Evolutionary conservation across 2,888 invertebrate species (phyloP).

Genomic region (Halictus ligatus): DNA sequence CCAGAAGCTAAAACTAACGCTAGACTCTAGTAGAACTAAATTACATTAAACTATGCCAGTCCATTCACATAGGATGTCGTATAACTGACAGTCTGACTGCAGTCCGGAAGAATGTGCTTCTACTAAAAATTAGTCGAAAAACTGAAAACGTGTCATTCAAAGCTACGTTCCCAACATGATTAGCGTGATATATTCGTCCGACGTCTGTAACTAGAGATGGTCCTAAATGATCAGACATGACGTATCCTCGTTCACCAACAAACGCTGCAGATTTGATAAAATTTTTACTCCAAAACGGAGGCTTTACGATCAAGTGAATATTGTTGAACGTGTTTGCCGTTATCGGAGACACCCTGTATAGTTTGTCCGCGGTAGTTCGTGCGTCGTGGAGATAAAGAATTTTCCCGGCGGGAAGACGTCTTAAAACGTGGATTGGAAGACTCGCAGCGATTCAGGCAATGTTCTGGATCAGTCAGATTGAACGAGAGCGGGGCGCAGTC

Average conservation of each 20-base stretch:
- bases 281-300: accelerated
- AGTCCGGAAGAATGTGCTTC: background rate
- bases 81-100: background rate
- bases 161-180: background rate
- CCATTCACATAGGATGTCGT: background rate
- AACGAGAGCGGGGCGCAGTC: background rate
- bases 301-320: background rate
- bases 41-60: background rate
- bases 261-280: background rate
- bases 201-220: background rate
- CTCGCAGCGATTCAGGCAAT: background rate
- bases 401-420: background rate
- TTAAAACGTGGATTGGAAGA: background rate
- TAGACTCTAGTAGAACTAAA: background rate
- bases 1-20: background rate
- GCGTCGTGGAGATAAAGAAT: background rate
- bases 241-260: background rate
- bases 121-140: background rate
- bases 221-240: background rate
- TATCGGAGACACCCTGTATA: background rate
- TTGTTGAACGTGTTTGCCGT: background rate
- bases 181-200: background rate
- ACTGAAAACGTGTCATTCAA: too few relatives aligned
- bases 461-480: slow-evolving; percentile 30
- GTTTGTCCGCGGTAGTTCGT: background rate